Base-by-base conservation (phyloP, 2,797 vertebrate species). In the Falco biarmicus region DNA sequence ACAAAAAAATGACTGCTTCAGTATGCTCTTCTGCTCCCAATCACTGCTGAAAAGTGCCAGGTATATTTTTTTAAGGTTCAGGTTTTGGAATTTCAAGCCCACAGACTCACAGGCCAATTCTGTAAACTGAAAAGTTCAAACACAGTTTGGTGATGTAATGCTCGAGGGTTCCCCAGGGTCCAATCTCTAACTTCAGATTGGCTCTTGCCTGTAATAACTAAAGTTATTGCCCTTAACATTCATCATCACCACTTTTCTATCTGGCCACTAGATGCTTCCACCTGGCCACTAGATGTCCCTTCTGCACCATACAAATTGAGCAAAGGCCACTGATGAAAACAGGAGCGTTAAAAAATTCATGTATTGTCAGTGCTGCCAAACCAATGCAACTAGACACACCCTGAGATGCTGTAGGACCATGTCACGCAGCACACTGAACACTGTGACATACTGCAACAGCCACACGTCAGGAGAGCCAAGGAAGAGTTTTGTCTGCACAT, bases 271-370 rank as follows among this genome's bases (percentile, higher is more conserved):
- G 45, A 45, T 45, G 45, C 45, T 45, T 45, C 29, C 51, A 34
- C 18, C 80, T 75, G 86, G 56, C 89, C 95, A 37, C 94, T 78
- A 94, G 94, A 89, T 92, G 90, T 85, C 96, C 84, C 63, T 75
- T 93, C 77, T 50, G 89, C 89, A 87, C 90, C 9, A 61, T n/a
- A 31, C 79, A 39, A 78, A 78, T 8, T 22, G 81, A n/a, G 76
- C 63, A 34, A 79, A 53, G 65, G 71, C 19, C 34, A 11, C 4
- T 3, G 4, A 34, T 28, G 63, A 48, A 18, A 75, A 31, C 31
- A 9, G 34, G 9, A 54, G 28, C 14, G 19, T 0, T 41, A 37
- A 43, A 28, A 45, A 78, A 65, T 4, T 2, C 19, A 4, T 1
- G 10, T 29, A 29, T 3, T 32, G 22, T 41, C 75, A 65, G 61